Percentiles rank a stretch among this genome's conserved stretches.
Conservation (phyloP, 2,888 invertebrate genomes). For the Machimus atricapillus region DNA sequence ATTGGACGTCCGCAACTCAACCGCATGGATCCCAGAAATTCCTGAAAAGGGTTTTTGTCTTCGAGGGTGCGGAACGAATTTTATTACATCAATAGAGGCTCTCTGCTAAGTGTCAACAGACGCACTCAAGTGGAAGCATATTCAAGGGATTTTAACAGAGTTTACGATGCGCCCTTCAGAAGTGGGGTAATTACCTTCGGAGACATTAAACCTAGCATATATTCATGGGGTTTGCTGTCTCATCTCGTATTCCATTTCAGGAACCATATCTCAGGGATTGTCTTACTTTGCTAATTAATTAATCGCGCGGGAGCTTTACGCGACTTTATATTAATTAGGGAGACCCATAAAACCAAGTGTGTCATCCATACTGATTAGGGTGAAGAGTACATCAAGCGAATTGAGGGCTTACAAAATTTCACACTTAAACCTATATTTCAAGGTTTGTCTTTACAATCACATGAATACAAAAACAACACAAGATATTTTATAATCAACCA, state of each 20-base stretch:
- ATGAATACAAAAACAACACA: too few species aligned
- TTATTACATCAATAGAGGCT: not conserved
- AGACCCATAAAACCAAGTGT: not conserved
- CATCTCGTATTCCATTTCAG: not conserved
- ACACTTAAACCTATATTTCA: not conserved
- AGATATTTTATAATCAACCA: too few species aligned
- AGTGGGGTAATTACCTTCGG: not conserved
- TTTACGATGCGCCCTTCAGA: not conserved
- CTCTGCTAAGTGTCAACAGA: not conserved
- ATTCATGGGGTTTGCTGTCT: not conserved
- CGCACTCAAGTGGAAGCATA: not conserved
- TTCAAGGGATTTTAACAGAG: not conserved
- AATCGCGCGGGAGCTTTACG: not conserved
- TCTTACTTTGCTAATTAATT: not conserved
- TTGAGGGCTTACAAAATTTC: not conserved
- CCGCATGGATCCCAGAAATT: not conserved
- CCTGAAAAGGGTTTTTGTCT: not conserved
- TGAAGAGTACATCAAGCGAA: not conserved
- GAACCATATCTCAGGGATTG: not conserved
- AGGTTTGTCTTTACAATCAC: not conserved
- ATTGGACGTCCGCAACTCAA: not conserved
- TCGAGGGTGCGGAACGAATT: not conserved
- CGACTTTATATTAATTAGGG: not conserved
- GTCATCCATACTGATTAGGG: not conserved
- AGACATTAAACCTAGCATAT: not conserved